Evolutionary conservation across 1,140 invertebrate genomes (phyloP).

Genomic region (Ladona fulva): DNA sequence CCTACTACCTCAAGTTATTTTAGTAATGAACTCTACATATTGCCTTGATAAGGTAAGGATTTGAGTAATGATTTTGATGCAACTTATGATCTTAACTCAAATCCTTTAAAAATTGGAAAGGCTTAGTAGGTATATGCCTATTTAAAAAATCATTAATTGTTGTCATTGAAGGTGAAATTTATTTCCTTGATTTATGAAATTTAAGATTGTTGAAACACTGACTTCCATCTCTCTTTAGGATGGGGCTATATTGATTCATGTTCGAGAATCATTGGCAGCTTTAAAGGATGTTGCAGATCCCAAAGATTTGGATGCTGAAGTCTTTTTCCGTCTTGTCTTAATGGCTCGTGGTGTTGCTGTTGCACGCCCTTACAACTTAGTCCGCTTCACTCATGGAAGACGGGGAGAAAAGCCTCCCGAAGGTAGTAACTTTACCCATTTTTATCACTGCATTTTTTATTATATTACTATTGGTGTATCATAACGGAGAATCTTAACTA

Average conservation of each 20-base stretch:
- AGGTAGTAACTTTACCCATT: too few relatives aligned
- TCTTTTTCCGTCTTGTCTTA: conserved; percentile 77
- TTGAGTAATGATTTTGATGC: too few relatives aligned
- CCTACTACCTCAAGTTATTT: too few relatives aligned
- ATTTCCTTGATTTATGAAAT: neutral
- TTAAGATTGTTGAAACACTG: neutral
- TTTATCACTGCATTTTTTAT: conserved; percentile 14
- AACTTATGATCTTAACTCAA: too few relatives aligned
- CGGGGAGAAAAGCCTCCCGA: neutral
- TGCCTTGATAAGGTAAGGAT: too few relatives aligned
- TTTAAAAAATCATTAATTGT: too few relatives aligned
- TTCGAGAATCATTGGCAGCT: conserved; percentile 55
- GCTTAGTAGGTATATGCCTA: too few relatives aligned
- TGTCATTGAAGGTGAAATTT: neutral
- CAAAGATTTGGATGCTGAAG: conserved; percentile 77
- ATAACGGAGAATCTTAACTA: conserved; percentile 14
- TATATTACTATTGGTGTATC: conserved; percentile 16
- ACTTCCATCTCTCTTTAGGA: conserved; percentile 43
- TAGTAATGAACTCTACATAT: too few relatives aligned
- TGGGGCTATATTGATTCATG: conserved; percentile 69
- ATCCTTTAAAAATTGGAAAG: too few relatives aligned
- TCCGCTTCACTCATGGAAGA: neutral
- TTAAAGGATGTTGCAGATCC: conserved; percentile 47
- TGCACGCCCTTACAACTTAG: conserved; percentile 66
- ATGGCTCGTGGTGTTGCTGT: conserved; percentile 79